These are phyloP conservation scores for Pyrocoelia pectoralis DNA, from an alignment of 2,888 invertebrate species.

Conservation along the genomic window DNA sequence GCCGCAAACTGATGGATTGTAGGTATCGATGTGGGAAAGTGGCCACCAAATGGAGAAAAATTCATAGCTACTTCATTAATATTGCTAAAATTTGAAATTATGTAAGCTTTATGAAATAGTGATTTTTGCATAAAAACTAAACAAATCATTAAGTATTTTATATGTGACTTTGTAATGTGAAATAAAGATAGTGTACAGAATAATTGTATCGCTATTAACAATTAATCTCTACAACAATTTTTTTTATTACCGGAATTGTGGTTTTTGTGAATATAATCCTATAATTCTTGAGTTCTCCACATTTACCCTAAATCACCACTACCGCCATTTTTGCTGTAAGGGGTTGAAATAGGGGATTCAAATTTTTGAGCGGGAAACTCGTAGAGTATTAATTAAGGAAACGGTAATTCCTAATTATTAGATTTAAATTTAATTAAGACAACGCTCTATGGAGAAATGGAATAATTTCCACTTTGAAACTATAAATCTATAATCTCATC, in stretches of 20 bases:
- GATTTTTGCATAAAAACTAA: conserved; percentile 2
- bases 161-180: not conserved
- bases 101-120: not conserved
- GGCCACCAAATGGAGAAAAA: conserved; percentile 85
- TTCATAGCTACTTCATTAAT: conserved; percentile 68
- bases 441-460: too few relatives aligned
- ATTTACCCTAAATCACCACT: conserved; percentile 3
- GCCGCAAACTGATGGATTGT: conserved; percentile 86
- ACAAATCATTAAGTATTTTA: not conserved
- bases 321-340: conserved; percentile 9
- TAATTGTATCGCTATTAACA: not conserved
- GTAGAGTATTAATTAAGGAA: not conserved
- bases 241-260: not conserved
- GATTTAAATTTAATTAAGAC: too few relatives aligned
- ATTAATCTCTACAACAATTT: too few relatives aligned
- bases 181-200: not conserved
- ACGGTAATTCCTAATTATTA: too few relatives aligned
- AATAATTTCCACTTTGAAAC: too few relatives aligned
- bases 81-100: conserved; percentile 1
- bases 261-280: not conserved
- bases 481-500: too few relatives aligned
- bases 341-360: not conserved
- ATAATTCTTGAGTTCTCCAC: not conserved
- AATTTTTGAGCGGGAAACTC: not conserved
- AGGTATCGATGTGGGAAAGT: conserved; percentile 79